Evolutionary conservation across 2,797 vertebrate species (phyloP).

Genomic region (Rhinella marina): DNA sequence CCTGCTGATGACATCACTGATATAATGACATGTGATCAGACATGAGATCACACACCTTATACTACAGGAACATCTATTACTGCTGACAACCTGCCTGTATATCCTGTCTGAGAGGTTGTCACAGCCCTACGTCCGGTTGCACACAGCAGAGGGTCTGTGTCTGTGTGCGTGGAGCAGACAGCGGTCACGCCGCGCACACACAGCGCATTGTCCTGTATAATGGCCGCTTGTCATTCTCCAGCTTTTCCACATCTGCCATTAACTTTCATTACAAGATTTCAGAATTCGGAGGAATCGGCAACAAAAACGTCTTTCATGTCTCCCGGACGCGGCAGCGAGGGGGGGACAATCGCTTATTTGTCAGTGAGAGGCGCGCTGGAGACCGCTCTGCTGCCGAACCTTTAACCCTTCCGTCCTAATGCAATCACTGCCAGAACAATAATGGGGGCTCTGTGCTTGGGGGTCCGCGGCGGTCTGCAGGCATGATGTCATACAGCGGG

Average conservation of each 20-base stretch:
- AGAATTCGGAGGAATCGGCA: conserved; percentile 39
- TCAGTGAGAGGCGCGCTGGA: conserved; percentile 25
- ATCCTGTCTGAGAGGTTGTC: not conserved
- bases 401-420: conserved; percentile 48
- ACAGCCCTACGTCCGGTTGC: not conserved
- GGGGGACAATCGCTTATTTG: conserved; percentile 51
- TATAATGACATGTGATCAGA: too few species aligned
- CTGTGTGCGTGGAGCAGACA: not conserved
- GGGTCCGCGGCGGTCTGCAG: not conserved
- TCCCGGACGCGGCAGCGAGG: not conserved
- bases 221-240: conserved; percentile 13
- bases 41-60: not conserved
- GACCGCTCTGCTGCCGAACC: conserved; percentile 32
- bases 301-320: conserved; percentile 52
- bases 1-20: too few species aligned
- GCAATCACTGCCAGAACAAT: not conserved
- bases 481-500: conserved; percentile 8
- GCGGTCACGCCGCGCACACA: conserved; percentile 5
- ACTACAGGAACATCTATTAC: not conserved
- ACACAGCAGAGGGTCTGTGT: not conserved
- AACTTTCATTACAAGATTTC: conserved; percentile 27
- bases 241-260: conserved; percentile 26
- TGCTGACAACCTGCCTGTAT: not conserved
- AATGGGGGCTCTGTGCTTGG: conserved; percentile 2
- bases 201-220: conserved; percentile 27